Base-by-base conservation (phyloP, 2,888 invertebrate genomes). In the Mystacides longicornis region DNA sequence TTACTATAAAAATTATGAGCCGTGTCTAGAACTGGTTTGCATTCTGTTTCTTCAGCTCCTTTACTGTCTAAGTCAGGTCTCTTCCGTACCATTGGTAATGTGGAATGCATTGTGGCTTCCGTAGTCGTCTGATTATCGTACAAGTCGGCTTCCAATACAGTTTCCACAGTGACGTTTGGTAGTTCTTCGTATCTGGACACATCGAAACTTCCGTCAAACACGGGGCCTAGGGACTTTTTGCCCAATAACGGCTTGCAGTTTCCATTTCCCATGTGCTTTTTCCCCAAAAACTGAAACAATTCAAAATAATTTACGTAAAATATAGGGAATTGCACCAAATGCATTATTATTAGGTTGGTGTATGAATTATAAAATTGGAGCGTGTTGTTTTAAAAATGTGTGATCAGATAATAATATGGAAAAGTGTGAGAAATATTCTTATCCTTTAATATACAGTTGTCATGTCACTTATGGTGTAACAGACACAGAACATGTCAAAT, bases 221-320 rank as follows among this genome's bases (percentile, higher is more conserved):
- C 59, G 70, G 71, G 2, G 73, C 75, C 65, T 73, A 75, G 14
- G 72, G 74, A 11, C 73, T 71, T 64, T 73, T 76, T 2, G 70
- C 67, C 69, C 70, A 70, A 63, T 66, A 65, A 16, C 57, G 55
- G 53, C 23, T 49, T 31, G 45, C 56, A 60, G 49, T 58, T 60
- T 37, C 61, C 59, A 47, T 61, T 61, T 9, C 59, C 57, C 22
- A 60, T 22, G 37, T 52, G 54, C 37, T 54, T 61, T 49, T 60
- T 60, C 19, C 57, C 49, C 7, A 49, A 31, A 46, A 54, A 59
- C 59, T 59, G 53, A 20, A n/a, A n/a, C n/a, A n/a, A n/a, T n/a
- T n/a, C n/a, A n/a, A n/a, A n/a, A n/a, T n/a, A n/a, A n/a, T n/a
- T n/a, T n/a, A n/a, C n/a, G n/a, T n/a, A n/a, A n/a, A n/a, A n/a